Base-by-base conservation (phyloP, 2,113 vertebrate genomes). In the Calyptomena viridis region DNA sequence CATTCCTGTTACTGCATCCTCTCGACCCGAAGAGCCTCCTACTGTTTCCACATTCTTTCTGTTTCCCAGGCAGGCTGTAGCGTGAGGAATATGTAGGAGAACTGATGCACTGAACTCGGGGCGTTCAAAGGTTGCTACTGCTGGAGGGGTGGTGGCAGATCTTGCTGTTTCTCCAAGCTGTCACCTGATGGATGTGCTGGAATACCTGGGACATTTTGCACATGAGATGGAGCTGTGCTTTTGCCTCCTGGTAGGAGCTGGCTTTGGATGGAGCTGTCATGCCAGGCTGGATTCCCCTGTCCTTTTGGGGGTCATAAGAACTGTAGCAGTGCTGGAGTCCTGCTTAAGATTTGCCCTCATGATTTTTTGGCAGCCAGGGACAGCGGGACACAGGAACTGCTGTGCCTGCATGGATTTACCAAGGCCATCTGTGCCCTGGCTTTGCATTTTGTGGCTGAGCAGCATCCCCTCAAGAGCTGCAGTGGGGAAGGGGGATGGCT, bases 191-290 rank as follows among this genome's bases (percentile, higher is more conserved):
- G 16, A 22, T n/a, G 27, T 1, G 1, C 47, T 75, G 78, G 37
- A 44, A 19, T 3, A 72, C 8, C 47, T 6, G 4, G 35, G 52
- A 42, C 5, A 33, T 42, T 17, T 17, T 22, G 21, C 55, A 69
- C 0, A 2, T 35, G 59, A 69, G 68, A 33, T 8, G 18, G 73
- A 77, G 53, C 40, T 33, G 15, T 67, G 31, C 53, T 56, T 84
- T 67, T 39, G 46, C n/a, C 46, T 90, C 21, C 59, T 35, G 35
- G 7, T 49, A 18, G 28, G 7, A 35, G 2, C 35, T 66, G 37
- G 35, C 40, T 60, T 47, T 71, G 37, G 37, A 18, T 0, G 0
- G 60, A 35, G 5, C 15, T 2, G 0, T 33, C 8, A 6, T 12
- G 10, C 56, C 47, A 47, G 64, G 62, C 58, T 63, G n/a, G 42